Evolutionary conservation across 2,113 vertebrate genomes (phyloP).

Genomic region (Hassar affinis): DNA sequence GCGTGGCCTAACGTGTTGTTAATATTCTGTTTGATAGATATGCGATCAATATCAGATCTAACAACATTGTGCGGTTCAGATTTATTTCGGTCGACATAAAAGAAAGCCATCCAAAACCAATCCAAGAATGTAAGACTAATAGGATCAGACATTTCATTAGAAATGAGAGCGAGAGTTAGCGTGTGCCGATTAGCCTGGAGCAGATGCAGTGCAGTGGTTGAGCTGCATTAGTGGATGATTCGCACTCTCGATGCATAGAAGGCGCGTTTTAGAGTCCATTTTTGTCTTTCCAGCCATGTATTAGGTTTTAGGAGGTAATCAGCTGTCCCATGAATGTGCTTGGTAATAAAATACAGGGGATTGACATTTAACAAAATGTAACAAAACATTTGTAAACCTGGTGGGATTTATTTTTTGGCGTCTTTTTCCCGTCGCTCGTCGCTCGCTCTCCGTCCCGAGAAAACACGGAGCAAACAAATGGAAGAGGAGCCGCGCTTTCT

Average conservation of each 20-base stretch:
- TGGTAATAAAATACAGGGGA: not conserved
- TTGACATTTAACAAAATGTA: not conserved
- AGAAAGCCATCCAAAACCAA: too few species aligned
- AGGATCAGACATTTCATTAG: too few species aligned
- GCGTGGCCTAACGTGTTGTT: too few species aligned
- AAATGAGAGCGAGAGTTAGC: too few species aligned
- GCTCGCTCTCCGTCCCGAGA: not conserved
- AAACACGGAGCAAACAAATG: conserved; percentile 11
- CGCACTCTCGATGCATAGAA: not conserved
- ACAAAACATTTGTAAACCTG: not conserved
- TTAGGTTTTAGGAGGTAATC: not conserved
- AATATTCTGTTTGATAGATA: too few species aligned
- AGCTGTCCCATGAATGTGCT: not conserved
- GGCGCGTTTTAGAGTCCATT: not conserved
- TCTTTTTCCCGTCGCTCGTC: not conserved
- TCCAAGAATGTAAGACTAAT: too few species aligned
- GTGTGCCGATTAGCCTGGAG: not conserved
- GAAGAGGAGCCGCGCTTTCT: not conserved
- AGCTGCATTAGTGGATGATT: not conserved
- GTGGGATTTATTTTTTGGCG: too few species aligned
- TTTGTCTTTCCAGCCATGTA: not conserved
- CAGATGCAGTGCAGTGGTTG: not conserved
- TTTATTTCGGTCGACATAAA: too few species aligned
- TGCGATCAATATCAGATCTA: too few species aligned
- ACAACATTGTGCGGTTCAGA: too few species aligned